phyloP scores from a whole-genome alignment of 2,113 vertebrate species.

The Cephalopholis sonnerati region DNA sequence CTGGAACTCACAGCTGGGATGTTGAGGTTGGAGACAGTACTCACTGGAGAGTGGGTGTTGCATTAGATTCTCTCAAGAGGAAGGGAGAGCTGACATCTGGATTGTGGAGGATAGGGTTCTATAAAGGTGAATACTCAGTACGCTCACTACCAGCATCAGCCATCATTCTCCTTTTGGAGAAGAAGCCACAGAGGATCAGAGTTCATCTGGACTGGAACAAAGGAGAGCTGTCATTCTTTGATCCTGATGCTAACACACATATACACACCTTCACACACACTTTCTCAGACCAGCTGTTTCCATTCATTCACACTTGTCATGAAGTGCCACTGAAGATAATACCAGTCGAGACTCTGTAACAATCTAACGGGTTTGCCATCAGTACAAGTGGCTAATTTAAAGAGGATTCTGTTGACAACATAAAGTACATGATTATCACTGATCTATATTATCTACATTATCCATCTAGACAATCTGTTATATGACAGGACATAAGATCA shows the following conservation, averaged over 20 bases:
- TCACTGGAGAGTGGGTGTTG: neutral
- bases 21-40: constrained; percentile 12
- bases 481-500: too few relatives aligned
- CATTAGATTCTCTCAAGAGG: neutral
- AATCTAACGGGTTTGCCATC: too few relatives aligned
- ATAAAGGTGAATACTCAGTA: neutral
- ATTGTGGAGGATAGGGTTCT: neutral
- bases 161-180: neutral
- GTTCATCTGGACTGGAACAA: neutral
- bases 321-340: too few relatives aligned
- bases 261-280: constrained; percentile 8
- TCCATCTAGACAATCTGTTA: too few relatives aligned
- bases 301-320: too few relatives aligned
- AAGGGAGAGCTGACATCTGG: neutral
- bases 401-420: too few relatives aligned
- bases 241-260: neutral
- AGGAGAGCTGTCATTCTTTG: neutral
- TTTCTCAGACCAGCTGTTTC: neutral
- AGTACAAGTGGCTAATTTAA: too few relatives aligned
- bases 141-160: neutral
- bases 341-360: too few relatives aligned
- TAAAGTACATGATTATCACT: too few relatives aligned
- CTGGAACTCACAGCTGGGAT: constrained; percentile 30
- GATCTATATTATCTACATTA: too few relatives aligned
- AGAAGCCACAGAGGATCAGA: neutral